These are phyloP conservation scores for Eilema caniola DNA, from an alignment of 2,888 invertebrate species.

Conservation along the genomic window DNA sequence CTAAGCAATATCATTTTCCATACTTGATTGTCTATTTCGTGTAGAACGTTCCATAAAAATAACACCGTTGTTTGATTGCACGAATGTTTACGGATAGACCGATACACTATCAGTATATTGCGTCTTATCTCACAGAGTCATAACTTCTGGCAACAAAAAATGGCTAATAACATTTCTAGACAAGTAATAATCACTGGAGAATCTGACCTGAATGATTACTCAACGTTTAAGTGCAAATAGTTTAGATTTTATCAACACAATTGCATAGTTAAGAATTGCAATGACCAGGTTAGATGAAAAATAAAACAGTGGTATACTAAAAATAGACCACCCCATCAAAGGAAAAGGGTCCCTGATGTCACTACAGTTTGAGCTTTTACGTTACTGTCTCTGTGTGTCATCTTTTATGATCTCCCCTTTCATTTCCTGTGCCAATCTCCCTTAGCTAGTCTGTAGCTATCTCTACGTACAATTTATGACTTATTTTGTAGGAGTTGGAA, in stretches of 20 bases:
- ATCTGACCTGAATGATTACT: background rate
- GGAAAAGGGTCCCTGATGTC: background rate
- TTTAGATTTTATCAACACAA: background rate
- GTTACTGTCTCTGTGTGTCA: conserved; percentile 1
- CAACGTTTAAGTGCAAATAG: conserved; percentile 2
- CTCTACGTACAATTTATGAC: background rate
- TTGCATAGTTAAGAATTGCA: background rate
- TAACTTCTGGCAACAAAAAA: conserved; percentile 26
- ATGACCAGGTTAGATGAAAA: background rate
- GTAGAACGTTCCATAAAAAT: conserved; percentile 23
- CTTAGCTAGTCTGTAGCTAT: background rate
- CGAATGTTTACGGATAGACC: conserved; percentile 29
- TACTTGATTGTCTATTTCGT: conserved; percentile 10
- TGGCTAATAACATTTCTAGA: conserved; percentile 16
- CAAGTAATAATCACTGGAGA: background rate
- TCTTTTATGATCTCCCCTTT: conserved; percentile 13
- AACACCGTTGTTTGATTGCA: conserved; percentile 28
- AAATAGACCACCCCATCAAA: conserved; percentile 8
- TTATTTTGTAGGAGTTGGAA: background rate
- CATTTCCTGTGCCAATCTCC: conserved; percentile 18
- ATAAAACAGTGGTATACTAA: background rate
- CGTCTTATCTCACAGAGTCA: conserved; percentile 41
- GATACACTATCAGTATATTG: conserved; percentile 35
- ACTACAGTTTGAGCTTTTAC: background rate
- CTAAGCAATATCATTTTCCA: conserved; percentile 4